Percentiles rank a stretch among this genome's conserved stretches.
Conservation (phyloP, 1,140 invertebrate genomes). For the Drepana arcuata region DNA sequence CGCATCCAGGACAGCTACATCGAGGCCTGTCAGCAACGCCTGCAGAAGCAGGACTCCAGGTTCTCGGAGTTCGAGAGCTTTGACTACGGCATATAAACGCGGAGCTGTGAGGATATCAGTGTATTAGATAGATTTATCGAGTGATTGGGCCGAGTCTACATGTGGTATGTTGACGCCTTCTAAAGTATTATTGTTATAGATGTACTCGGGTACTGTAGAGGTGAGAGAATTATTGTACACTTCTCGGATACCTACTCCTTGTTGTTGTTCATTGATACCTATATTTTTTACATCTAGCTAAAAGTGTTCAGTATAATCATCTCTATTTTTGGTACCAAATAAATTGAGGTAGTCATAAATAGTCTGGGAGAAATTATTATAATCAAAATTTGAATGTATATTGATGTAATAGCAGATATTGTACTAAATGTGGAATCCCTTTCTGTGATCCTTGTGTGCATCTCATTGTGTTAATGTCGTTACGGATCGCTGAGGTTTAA, state of each 20-base stretch:
- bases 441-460: constrained; percentile 18
- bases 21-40: constrained; percentile 87
- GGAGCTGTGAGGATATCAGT: constrained; percentile 65
- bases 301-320: constrained; percentile 65
- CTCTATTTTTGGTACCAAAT: constrained; percentile 70
- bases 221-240: constrained; percentile 65
- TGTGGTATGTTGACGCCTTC: constrained; percentile 65
- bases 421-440: constrained; percentile 11
- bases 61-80: constrained; percentile 86
- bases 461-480: too few relatives aligned
- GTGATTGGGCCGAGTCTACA: constrained; percentile 43
- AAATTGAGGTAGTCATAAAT: constrained; percentile 41
- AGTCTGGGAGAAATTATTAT: constrained; percentile 25
- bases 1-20: constrained; percentile 90
- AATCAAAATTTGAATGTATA: constrained; percentile 14
- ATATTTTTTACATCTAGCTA: constrained; percentile 70
- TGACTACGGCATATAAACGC: constrained; percentile 77
- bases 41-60: constrained; percentile 89
- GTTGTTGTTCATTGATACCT: constrained; percentile 70
- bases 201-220: constrained; percentile 54
- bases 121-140: constrained; percentile 62
- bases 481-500: too few relatives aligned
- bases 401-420: constrained; percentile 18
- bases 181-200: constrained; percentile 70
- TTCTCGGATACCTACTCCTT: constrained; percentile 66